Evolutionary conservation across 2,797 vertebrate genomes (phyloP), one percentile per base, ranked within the genome.

Genomic region (Crax fasciolata): DNA sequence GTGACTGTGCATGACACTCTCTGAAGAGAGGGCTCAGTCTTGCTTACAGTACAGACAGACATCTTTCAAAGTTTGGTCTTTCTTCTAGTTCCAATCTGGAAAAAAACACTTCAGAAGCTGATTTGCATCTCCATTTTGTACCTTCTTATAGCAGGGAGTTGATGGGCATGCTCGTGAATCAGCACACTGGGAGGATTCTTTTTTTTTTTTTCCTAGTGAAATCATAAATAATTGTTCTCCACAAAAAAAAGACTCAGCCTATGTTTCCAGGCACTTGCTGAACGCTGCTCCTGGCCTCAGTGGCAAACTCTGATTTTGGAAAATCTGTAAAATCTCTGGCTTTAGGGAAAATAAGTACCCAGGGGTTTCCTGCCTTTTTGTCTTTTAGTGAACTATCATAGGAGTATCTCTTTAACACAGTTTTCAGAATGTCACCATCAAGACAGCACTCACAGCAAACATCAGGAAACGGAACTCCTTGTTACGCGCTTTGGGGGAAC

Each of bases 151-250:
- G 92, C 80, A 88, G 86, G 76, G 82, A 92, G 80, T 8, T 62
- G 77, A 96, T 85, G 87, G 85, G 89, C 93, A 77, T 84, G 76
- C 93, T 92, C 85, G 82, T 95, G 94, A 96, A 92, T 93, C 94
- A 96, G 92, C 93, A 89, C 20, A 57, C 86, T 81, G 85, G 80
- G 80, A 97, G 85, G 93, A 90, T 88, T 95, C 57, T 24, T 59
- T 21, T 55, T 30, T 90, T 89, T 83, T 25, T 88, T 75, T 87
- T 44, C n/a, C 82, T 86, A 74, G 70, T 95, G 92, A 94, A 97
- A 96, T 96, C 85, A 93, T 92, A 97, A 95, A 95, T 92, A 94
- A 95, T 95, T 93, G 87, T 84, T 96, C 95, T 89, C 82, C 92
- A 91, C 76, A 92, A 88, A 96, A 55, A 28, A 77, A 62, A 76